These are phyloP conservation scores for Heterohyrax brucei DNA, from an alignment of 2,797 vertebrate genomes.

Conservation along the genomic window DNA sequence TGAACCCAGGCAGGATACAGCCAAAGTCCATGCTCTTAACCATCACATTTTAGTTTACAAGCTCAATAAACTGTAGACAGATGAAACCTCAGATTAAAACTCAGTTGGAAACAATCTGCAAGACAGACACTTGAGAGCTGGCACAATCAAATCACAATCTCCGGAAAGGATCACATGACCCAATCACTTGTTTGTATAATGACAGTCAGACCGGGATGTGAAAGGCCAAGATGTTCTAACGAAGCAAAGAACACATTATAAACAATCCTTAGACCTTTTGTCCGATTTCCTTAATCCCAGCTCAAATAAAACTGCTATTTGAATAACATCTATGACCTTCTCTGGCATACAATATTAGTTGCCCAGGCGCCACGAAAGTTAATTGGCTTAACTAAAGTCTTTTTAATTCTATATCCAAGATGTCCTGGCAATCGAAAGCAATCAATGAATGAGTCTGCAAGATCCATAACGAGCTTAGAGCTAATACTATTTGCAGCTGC, in stretches of 20 bases:
- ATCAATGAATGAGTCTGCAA: slow-evolving; percentile 83
- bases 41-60: background rate
- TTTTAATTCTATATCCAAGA: slow-evolving; percentile 82
- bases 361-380: slow-evolving; percentile 57
- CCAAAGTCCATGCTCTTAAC: background rate
- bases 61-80: background rate
- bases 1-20: background rate
- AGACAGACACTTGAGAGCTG: slow-evolving; percentile 60
- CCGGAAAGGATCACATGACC: slow-evolving; percentile 66
- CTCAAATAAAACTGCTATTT: slow-evolving; percentile 77
- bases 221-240: slow-evolving; percentile 64
- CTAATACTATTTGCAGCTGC: slow-evolving; percentile 80
- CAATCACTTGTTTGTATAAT: slow-evolving; percentile 72
- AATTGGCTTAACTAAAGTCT: slow-evolving; percentile 81
- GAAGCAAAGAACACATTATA: slow-evolving; percentile 58
- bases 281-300: slow-evolving; percentile 57
- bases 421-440: slow-evolving; percentile 82
- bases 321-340: slow-evolving; percentile 63
- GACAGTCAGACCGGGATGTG: slow-evolving; percentile 29
- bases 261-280: slow-evolving; percentile 59
- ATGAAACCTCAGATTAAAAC: slow-evolving; percentile 64
- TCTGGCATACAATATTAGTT: background rate
- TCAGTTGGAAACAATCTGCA: slow-evolving; percentile 51
- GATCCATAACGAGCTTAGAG: slow-evolving; percentile 75
- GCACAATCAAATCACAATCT: slow-evolving; percentile 67